phyloP scores from a whole-genome alignment of 2,888 invertebrate species.

The Scaptomyza tumidula region DNA sequence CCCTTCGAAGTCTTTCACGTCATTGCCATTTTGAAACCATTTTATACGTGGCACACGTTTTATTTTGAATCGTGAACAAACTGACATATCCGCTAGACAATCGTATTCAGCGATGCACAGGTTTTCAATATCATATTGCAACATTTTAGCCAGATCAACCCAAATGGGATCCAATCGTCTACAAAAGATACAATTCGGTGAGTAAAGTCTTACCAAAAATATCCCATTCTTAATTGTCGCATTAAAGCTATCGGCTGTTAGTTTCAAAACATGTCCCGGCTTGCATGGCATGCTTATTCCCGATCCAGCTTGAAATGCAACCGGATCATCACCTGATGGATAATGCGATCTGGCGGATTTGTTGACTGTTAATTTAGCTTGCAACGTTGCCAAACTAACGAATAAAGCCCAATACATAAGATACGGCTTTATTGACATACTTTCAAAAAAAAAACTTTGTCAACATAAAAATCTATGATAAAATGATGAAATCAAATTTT shows the following conservation, averaged over 20 bases:
- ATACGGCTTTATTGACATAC: conserved; percentile 4
- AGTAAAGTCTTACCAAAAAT: conserved; percentile 21
- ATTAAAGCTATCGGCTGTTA: neutral
- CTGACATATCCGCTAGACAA: neutral
- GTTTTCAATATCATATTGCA: neutral
- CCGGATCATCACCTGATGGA: neutral
- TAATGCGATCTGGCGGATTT: neutral
- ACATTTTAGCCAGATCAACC: neutral
- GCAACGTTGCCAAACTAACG: neutral
- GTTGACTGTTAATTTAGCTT: neutral
- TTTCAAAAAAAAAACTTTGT: neutral
- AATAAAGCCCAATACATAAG: neutral
- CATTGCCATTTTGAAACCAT: conserved; percentile 5
- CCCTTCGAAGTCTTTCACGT: neutral
- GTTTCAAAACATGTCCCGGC: neutral
- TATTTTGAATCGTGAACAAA: neutral
- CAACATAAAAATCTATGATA: no score
- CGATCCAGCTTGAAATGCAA: neutral
- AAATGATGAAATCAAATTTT: no score
- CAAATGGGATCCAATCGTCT: neutral
- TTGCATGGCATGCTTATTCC: neutral
- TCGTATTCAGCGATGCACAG: conserved; percentile 22
- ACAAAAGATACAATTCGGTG: conserved; percentile 4
- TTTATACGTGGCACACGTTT: conserved; percentile 1
- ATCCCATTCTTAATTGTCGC: neutral